These are phyloP conservation scores for Bombus confusus DNA, from an alignment of 1,140 invertebrate species.

Conservation along the genomic window DNA sequence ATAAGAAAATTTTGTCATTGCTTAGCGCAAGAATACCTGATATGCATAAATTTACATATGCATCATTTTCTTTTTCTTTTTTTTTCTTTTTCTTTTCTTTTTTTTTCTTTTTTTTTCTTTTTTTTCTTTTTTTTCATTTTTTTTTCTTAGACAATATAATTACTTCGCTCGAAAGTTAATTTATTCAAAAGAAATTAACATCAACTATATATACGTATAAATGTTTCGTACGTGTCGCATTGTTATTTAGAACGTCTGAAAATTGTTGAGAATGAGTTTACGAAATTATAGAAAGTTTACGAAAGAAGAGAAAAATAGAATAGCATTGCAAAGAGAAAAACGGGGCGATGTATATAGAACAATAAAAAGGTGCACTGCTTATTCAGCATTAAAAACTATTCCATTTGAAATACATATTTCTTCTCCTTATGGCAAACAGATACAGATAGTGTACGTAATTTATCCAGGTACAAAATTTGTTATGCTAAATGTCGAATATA, in stretches of 20 bases:
- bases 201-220: background rate
- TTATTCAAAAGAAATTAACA: background rate
- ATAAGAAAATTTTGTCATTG: constrained; percentile 27
- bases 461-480: constrained; percentile 26
- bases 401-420: background rate
- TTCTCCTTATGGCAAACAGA: background rate
- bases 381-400: background rate
- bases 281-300: background rate
- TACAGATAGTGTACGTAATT: constrained; percentile 2
- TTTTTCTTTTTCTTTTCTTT: rapidly evolving
- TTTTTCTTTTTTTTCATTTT: rapidly evolving
- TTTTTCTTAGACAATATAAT: background rate
- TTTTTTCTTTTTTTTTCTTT: no score
- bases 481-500: constrained; percentile 1
- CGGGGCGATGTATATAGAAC: background rate
- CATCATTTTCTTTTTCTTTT: background rate
- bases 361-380: background rate
- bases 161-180: background rate
- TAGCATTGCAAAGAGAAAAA: no score
- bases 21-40: background rate
- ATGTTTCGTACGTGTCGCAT: background rate
- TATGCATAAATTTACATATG: background rate
- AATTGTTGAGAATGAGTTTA: background rate
- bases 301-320: background rate
- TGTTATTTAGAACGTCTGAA: background rate